Conservation (phyloP, 2,113 vertebrate species). For the Erythrolamprus reginae region DNA sequence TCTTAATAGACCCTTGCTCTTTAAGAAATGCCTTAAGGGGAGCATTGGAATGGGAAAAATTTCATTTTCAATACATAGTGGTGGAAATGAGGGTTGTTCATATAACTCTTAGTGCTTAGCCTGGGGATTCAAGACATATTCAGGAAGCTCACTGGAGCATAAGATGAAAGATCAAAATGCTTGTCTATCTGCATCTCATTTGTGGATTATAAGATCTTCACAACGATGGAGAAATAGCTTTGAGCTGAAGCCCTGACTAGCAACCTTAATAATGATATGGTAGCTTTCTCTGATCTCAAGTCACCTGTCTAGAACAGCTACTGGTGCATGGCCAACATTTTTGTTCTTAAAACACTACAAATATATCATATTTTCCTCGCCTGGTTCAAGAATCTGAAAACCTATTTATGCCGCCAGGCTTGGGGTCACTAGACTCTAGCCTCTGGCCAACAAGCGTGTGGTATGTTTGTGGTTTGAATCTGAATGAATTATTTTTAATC, state of each 20-base stretch:
- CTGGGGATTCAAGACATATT: neutral
- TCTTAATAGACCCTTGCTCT: neutral
- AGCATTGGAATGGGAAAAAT: neutral
- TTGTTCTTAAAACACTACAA: neutral
- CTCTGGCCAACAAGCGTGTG: too few relatives aligned
- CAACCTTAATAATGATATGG: neutral
- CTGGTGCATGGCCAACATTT: neutral
- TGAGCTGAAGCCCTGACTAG: neutral
- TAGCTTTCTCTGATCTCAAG: neutral
- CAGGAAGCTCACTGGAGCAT: neutral
- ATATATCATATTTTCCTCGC: neutral
- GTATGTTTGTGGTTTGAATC: too few relatives aligned
- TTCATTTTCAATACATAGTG: constrained; percentile 2
- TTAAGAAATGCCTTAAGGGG: neutral
- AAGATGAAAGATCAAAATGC: neutral
- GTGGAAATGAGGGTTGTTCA: neutral
- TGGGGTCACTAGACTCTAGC: too few relatives aligned
- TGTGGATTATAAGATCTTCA: neutral
- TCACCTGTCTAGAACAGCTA: neutral
- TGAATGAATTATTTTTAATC: too few relatives aligned
- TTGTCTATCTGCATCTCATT: neutral
- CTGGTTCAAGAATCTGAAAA: too few relatives aligned
- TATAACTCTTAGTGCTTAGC: neutral
- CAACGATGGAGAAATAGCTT: neutral
- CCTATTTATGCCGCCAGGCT: too few relatives aligned